Evolutionary conservation across 23 tunicate species (phyloP), one percentile per base, ranked within the genome.

Genomic region (Halocynthia aurantium): DNA sequence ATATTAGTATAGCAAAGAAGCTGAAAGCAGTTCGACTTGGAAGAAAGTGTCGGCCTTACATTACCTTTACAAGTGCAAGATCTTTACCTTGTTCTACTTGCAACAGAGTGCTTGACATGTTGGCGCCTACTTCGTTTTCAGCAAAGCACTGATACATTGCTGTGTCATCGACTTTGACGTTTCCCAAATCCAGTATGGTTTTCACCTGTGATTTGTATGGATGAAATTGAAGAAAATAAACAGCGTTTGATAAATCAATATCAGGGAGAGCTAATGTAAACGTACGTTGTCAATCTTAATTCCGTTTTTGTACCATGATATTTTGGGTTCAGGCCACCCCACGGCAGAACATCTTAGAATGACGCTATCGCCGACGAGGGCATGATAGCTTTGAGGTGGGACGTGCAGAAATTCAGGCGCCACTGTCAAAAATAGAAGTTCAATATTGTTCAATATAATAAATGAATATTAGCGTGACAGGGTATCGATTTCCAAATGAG

Each of bases 111-210:
- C 8, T 55, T 9, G 83, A n/a, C 62, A 79, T 51, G 22, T 79
- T 73, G 9, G 21, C 21, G 13, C 83, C 83, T 10, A 51, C 83
- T 8, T 79, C 75, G 61, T 79, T 79, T 52, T 13, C 20, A 52
- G 74, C 83, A 67, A 79, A 67, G 62, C 83, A 79, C 22, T 79
- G 83, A 67, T 79, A 79, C 17, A 67, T 67, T 8, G 74, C 83
- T 0, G 49, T 10, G 22, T 79, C 74, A 7, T 67, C 13, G 72
- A 2, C 12, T 53, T 71, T 62, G 12, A 10, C 22, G 10, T 61
- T 40, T 19, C 31, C 50, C 72, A n/a, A n/a, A 49, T 22, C 8
- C 20, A 75, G 67, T 12, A 75, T 13, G 78, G 53, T 10, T 63
- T 75, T 55, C 78, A 55, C 65, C 78, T 51, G 11, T 6, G 5